Evolutionary conservation across 1,140 invertebrate genomes (phyloP), one percentile per base, ranked within the genome.

Genomic region (Drosophila orena): DNA sequence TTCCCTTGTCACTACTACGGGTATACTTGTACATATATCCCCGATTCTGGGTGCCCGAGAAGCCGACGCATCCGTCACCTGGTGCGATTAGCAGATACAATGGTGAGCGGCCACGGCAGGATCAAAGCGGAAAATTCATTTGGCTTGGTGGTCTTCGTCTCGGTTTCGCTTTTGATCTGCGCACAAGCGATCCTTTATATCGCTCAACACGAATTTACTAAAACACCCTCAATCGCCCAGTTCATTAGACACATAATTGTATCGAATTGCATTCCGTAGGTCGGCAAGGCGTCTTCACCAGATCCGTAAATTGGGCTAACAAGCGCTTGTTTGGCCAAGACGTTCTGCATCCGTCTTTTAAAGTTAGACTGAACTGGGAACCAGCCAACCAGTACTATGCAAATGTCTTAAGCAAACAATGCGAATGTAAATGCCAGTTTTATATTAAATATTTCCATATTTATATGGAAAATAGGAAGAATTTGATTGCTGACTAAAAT

Each of bases 61-160:
- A 83, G 47, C 77, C 69, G 84, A 80, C 35, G 76, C 77, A 77
- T 89, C 83, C 89, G 85, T 90, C 85, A 90, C 90, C 90, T 86
- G 85, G 81, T 79, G 81, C 70, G 88, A 88, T 84, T 81, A 91
- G 49, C 69, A 40, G 70, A 54, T 60, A 83, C 77, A 84, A 90
- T 80, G 65, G 50, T 40, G 58, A 49, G 58, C 88, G 76, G 90
- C 81, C 65, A 91, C 90, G 90, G 90, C 81, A 76, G 79, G 73
- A 91, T 91, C 90, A 91, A 91, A 91, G 90, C 77, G 77, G 90
- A 86, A 91, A 91, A 91, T 86, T 77, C 76, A 91, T 91, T 91
- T 75, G 75, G 68, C 85, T 91, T 91, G 90, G 89, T 91, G 90
- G 90, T 91, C 90, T 90, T 91, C 66, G 79, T 72, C 66, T 81